Percentiles rank a stretch among this genome's conserved stretches.
Conservation (phyloP, 2,888 invertebrate species). For the Rhimphoctona megacephalus region DNA sequence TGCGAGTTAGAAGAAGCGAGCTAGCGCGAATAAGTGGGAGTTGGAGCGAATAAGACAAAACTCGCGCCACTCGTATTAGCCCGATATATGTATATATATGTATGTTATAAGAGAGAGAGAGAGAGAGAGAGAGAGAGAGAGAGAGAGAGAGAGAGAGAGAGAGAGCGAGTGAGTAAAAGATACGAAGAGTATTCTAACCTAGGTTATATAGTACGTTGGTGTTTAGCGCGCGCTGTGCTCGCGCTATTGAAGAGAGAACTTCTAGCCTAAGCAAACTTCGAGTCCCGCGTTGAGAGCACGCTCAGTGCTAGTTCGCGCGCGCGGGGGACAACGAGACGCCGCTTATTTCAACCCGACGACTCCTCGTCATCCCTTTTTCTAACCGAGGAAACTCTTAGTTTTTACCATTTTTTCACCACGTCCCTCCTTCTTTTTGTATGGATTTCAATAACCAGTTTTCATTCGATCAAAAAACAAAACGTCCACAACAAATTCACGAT, state of each 20-base stretch:
- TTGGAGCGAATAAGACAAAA: not conserved
- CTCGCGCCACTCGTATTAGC: conserved; percentile 4
- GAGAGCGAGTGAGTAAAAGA: conserved; percentile 57
- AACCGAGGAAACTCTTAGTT: not conserved
- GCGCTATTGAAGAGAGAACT: conserved; percentile 22
- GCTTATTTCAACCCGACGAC: conserved; percentile 23
- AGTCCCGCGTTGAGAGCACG: conserved; percentile 79
- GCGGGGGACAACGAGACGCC: conserved; percentile 68
- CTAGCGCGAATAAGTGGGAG: not conserved
- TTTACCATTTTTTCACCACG: not conserved
- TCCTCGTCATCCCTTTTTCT: not conserved
- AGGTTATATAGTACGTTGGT: conserved; percentile 78
- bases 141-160: conserved; percentile 74
- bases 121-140: too few species aligned
- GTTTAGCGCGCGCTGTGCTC: conserved; percentile 79
- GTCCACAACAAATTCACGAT: not conserved
- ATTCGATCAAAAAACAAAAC: not conserved
- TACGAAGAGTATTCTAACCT: conserved; percentile 81
- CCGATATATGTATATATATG: not conserved
- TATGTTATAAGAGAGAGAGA: conserved; percentile 69
- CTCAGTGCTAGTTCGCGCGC: conserved; percentile 81
- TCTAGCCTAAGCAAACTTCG: conserved; percentile 82
- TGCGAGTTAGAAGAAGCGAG: not conserved
- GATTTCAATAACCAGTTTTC: not conserved
- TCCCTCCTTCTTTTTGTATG: not conserved